Percentiles rank a stretch among this genome's conserved stretches.
Conservation (phyloP, 1,140 invertebrate genomes). For the Armadillidium nasatum region DNA sequence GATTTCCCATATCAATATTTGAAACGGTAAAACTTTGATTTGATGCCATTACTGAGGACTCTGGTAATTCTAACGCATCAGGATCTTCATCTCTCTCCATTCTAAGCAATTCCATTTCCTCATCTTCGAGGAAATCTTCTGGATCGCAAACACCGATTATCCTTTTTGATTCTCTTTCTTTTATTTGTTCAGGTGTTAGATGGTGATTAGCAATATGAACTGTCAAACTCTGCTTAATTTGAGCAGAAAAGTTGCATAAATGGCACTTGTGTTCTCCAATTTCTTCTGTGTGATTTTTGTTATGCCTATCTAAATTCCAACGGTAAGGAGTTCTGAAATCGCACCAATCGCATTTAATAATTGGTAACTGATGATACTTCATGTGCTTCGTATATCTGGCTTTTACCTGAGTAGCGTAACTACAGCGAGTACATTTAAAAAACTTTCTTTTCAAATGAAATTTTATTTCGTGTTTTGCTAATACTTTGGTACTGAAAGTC, state of each 20-base stretch:
- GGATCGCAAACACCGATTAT: conserved; percentile 40
- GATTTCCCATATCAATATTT: conserved; percentile 56
- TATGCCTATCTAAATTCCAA: conserved; percentile 88
- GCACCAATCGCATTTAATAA: conserved; percentile 87
- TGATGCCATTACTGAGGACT: conserved; percentile 21
- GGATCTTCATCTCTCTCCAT: conserved; percentile 43
- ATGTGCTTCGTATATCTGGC: conserved; percentile 86
- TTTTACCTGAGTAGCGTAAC: conserved; percentile 82
- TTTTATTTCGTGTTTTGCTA: conserved; percentile 41
- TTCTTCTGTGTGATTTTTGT: conserved; percentile 78
- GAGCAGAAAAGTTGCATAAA: conserved; percentile 84
- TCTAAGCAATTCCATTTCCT: conserved; percentile 56
- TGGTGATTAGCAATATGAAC: conserved; percentile 76
- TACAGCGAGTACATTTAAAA: conserved; percentile 81
- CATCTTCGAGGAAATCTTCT: conserved; percentile 43
- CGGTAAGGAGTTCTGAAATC: conserved; percentile 89
- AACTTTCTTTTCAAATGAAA: conserved; percentile 55
- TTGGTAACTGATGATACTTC: conserved; percentile 88
- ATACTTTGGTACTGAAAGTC: conserved; percentile 36
- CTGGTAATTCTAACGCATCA: conserved; percentile 37
- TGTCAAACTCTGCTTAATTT: conserved; percentile 85
- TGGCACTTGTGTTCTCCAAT: conserved; percentile 72
- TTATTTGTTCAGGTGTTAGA: conserved; percentile 59
- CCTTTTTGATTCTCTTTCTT: conserved; percentile 57
- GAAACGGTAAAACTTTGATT: conserved; percentile 38